Percentiles rank a stretch among this genome's conserved stretches.
phyloP scores from a whole-genome alignment of 2,113 vertebrate genomes.

The Sorex araneus region DNA sequence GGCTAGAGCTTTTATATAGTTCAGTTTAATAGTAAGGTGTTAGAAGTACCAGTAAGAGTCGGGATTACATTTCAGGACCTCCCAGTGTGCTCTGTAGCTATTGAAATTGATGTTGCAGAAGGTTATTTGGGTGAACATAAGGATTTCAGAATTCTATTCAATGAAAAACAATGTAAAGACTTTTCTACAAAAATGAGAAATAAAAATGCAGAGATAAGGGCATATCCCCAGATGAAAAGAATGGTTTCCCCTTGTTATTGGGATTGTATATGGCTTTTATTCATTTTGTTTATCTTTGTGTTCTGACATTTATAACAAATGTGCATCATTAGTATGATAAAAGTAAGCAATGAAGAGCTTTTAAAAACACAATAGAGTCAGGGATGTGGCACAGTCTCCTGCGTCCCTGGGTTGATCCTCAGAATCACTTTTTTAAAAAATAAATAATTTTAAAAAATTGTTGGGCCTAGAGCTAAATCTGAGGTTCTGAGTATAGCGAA shows the following conservation, averaged over 20 bases:
- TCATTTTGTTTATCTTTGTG: constrained; percentile 34
- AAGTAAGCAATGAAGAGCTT: background rate
- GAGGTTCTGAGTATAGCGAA: background rate
- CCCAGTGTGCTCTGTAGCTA: background rate
- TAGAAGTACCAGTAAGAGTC: background rate
- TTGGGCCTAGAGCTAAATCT: background rate
- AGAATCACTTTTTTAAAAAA: background rate
- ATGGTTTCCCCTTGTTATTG: background rate
- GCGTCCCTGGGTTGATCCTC: too few relatives aligned
- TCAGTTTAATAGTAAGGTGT: constrained; percentile 16
- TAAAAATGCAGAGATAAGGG: background rate
- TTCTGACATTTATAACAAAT: constrained; percentile 28
- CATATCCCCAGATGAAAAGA: background rate
- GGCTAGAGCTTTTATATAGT: constrained; percentile 35
- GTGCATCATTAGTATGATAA: background rate
- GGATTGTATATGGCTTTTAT: constrained; percentile 40
- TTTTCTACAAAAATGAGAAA: constrained; percentile 60
- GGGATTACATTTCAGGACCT: constrained; percentile 10
- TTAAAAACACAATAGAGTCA: too few relatives aligned
- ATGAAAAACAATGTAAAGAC: constrained; percentile 19
- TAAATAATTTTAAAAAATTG: background rate
- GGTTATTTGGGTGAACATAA: background rate
- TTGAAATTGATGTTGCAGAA: constrained; percentile 43
- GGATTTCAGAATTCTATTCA: constrained; percentile 35
- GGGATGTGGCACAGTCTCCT: too few relatives aligned